Base-by-base conservation (phyloP, 2,888 invertebrate species). In the Adineta ricciae region DNA sequence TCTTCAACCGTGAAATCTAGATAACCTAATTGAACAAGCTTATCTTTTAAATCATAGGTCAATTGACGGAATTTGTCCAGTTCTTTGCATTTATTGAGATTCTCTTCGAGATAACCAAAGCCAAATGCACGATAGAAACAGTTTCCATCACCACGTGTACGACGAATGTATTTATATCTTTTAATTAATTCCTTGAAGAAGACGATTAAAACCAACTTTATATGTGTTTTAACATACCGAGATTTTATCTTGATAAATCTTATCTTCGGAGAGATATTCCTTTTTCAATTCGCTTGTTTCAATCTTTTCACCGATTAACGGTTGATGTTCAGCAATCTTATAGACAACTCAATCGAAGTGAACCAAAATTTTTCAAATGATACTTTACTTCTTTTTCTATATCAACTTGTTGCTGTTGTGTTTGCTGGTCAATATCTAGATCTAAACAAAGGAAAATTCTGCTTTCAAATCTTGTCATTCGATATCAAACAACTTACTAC, bases 111-210 rank as follows among this genome's bases (percentile, higher is more conserved):
- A 91, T 95, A 96, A 72, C 95, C 95, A 91, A 95, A 98, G 78
- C 95, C 96, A 91, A 97, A 97, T 84, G 96, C 97, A 88, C 98
- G 93, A 91, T 95, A 97, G 91, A 98, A 98, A 90, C 97, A 98
- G 91, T 97, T 98, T 46, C 97, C 97, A 92, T 98, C 98, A 3
- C 97, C 97, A 87, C 97, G 93, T 85, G 96, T 97, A 90, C 95
- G 93, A 87, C 97, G 93, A 87, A 97, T 93, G 38, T 64, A 72
- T 38, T 72, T 64, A 41, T 83, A 85, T n/a, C 46, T 78, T 72
- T 83, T 41, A 24, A 46, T 32, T 50, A 85, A 73, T 46, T 85
- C 73, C 85, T 46, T 46, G 11, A 9, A 32, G 32, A 32, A 56
- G 9, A 19, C 0, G 32, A 32, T 1, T 27, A 64, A 27, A 27